These are phyloP conservation scores for Cynocephalus volans DNA, from an alignment of 2,113 vertebrate species.

Conservation along the genomic window DNA sequence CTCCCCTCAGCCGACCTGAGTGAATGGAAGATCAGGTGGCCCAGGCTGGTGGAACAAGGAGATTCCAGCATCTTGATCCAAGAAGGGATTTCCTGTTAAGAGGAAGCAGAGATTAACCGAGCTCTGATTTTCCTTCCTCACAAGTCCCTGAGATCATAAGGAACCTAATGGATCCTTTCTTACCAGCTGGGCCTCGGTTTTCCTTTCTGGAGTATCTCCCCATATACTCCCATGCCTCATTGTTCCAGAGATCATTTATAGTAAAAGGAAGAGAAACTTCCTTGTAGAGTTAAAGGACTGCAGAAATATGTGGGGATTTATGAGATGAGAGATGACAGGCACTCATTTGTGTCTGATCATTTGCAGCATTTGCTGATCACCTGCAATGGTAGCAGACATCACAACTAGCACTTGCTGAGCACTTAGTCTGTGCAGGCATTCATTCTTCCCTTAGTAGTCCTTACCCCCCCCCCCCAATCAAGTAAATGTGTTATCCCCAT, in stretches of 20 bases:
- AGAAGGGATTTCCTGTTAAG: conserved; percentile 74
- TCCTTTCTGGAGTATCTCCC: neutral
- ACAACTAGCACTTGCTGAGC: neutral
- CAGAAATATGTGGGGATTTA: neutral
- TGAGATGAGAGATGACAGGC: no score
- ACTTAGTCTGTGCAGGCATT: neutral
- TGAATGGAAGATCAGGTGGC: conserved; percentile 12
- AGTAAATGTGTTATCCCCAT: neutral
- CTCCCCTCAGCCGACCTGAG: neutral
- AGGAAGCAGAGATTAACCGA: conserved; percentile 36
- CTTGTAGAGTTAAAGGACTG: neutral
- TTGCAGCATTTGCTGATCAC: neutral
- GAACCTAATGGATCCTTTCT: neutral
- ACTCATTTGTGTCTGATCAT: neutral
- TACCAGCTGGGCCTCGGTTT: neutral
- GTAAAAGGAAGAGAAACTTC: neutral
- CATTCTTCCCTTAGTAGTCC: neutral
- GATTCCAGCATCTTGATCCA: neutral
- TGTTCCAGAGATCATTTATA: neutral
- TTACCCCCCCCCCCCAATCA: neutral
- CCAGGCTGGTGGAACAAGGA: conserved; percentile 6
- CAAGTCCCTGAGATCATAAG: neutral
- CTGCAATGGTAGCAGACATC: no score
- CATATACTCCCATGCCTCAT: neutral
- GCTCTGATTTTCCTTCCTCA: conserved; percentile 43